These are phyloP conservation scores for Lutraria rhynchaena DNA, from an alignment of 1,140 invertebrate species.

Conservation along the genomic window DNA sequence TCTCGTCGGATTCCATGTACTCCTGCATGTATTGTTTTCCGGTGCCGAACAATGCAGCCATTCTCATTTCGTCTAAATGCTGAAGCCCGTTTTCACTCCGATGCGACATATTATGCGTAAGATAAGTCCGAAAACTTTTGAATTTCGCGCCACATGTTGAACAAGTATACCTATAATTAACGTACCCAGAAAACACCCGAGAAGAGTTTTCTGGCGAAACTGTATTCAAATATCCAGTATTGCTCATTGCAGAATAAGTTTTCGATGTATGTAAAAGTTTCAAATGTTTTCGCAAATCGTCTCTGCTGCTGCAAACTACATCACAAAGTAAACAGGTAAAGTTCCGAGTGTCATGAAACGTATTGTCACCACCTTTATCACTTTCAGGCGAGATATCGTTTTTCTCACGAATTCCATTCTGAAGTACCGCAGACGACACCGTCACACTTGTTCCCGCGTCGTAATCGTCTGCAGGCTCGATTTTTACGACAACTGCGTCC, in stretches of 20 bases:
- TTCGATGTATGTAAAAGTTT: conserved; percentile 35
- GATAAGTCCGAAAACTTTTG: conserved; percentile 50
- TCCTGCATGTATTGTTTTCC: conserved; percentile 48
- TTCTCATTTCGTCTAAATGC: conserved; percentile 34
- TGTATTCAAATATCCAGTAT: neutral
- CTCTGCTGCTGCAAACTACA: conserved; percentile 22
- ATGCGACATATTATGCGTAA: conserved; percentile 51
- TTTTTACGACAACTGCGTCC: conserved; percentile 29
- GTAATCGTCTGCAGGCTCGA: conserved; percentile 45
- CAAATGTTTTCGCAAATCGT: conserved; percentile 36
- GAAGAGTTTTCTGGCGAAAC: neutral
- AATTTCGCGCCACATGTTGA: conserved; percentile 50
- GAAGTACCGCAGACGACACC: neutral
- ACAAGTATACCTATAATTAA: conserved; percentile 54
- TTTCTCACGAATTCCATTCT: neutral
- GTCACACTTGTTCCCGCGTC: conserved; percentile 6
- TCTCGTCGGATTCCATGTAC: conserved; percentile 27
- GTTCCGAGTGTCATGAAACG: neutral
- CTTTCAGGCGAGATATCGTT: neutral
- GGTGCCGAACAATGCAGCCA: conserved; percentile 38
- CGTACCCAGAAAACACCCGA: conserved; percentile 10
- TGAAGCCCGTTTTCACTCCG: neutral
- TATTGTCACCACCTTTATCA: neutral
- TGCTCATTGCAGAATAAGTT: conserved; percentile 3
- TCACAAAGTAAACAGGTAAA: conserved; percentile 51